phyloP scores from a whole-genome alignment of 92 coral and sea anemone genomes.

The Nematostella vectensis region DNA sequence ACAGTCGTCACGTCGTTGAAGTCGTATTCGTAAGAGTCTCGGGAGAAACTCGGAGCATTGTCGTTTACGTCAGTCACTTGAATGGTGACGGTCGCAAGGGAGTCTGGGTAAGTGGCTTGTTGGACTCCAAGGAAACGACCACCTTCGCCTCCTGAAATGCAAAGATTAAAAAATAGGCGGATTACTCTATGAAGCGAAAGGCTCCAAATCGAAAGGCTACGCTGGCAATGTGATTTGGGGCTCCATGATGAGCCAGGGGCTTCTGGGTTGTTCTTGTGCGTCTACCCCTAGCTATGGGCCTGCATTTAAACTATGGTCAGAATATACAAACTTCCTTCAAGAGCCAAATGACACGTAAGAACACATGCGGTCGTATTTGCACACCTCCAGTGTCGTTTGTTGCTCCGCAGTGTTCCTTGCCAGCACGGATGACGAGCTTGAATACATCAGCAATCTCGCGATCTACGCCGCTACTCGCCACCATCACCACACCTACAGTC shows the following conservation, averaged over 20 bases:
- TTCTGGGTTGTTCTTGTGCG: too few relatives aligned
- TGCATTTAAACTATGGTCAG: too few relatives aligned
- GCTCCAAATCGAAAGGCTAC: too few relatives aligned
- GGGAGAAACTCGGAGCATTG: constrained; percentile 63
- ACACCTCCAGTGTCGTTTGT: constrained; percentile 46
- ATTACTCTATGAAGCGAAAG: too few relatives aligned
- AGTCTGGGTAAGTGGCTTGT: constrained; percentile 24
- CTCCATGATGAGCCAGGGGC: too few relatives aligned
- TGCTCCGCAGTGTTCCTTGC: constrained; percentile 72
- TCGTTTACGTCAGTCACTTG: constrained; percentile 69
- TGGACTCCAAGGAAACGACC: constrained; percentile 28
- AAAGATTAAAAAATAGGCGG: too few relatives aligned
- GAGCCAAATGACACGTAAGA: too few relatives aligned
- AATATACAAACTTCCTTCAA: too few relatives aligned
- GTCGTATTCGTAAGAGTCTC: constrained; percentile 38
- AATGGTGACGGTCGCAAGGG: constrained; percentile 67
- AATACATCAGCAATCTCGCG: constrained; percentile 55
- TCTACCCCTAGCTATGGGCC: too few relatives aligned
- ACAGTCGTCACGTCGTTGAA: constrained; percentile 31
- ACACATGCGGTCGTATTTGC: too few relatives aligned
- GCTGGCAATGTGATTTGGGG: too few relatives aligned
- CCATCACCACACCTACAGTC: neutral
- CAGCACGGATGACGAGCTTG: constrained; percentile 76
- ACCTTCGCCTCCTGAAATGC: neutral
- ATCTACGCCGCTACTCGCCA: constrained; percentile 39